Percentiles rank a stretch among this genome's conserved stretches.
phyloP scores from a whole-genome alignment of 2,113 vertebrate species.

The Cavia aperea region DNA sequence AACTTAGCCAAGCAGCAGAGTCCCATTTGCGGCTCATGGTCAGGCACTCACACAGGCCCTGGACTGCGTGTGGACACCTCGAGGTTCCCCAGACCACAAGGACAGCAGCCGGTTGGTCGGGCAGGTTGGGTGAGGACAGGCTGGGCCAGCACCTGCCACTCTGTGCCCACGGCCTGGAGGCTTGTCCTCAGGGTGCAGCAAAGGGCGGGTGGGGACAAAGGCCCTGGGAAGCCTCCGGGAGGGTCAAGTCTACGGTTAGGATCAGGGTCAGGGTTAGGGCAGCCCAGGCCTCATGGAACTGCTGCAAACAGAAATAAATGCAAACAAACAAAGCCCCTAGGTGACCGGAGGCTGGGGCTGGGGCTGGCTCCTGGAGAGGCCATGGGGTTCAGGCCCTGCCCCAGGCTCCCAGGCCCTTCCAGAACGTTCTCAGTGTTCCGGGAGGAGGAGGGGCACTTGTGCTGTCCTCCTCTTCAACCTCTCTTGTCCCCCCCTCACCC shows the following conservation, averaged over 20 bases:
- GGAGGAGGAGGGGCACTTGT: neutral
- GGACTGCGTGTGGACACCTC: neutral
- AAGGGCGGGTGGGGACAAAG: slow-evolving; percentile 64
- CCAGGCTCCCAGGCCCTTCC: neutral
- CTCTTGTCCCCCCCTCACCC: neutral
- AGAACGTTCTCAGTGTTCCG: neutral
- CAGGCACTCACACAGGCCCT: neutral
- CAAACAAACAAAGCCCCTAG: slow-evolving; percentile 11
- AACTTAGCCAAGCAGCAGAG: accelerated
- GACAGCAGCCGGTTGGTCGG: neutral
- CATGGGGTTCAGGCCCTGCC: neutral
- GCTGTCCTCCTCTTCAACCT: neutral
- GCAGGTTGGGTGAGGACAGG: accelerated
- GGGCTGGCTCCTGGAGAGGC: neutral
- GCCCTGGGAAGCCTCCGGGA: slow-evolving; percentile 47
- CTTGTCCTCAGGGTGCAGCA: slow-evolving; percentile 27
- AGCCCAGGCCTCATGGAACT: slow-evolving; percentile 42
- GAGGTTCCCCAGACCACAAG: neutral
- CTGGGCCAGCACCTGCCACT: neutral
- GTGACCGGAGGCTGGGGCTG: accelerated
- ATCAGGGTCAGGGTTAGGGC: too few relatives aligned
- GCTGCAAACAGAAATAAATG: neutral
- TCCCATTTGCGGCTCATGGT: too few relatives aligned
- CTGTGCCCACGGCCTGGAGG: accelerated
- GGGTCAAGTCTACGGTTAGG: slow-evolving; percentile 47